phyloP scores from a whole-genome alignment of 2,888 invertebrate species.

The Ophion slaviceki region DNA sequence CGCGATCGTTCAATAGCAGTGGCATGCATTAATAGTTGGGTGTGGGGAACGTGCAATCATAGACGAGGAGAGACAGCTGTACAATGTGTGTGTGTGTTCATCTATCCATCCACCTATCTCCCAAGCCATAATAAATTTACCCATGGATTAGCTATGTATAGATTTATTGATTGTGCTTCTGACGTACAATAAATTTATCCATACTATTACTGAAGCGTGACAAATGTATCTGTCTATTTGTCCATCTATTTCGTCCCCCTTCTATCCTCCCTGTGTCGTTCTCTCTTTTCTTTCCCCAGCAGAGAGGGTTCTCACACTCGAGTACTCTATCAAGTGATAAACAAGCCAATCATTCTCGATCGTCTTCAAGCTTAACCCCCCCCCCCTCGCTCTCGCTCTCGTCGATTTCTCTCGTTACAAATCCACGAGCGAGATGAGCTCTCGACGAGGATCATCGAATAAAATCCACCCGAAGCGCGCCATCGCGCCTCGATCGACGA shows the following conservation, averaged over 20 bases:
- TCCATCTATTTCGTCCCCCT: neutral
- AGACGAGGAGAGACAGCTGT: neutral
- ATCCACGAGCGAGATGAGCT: constrained; percentile 24
- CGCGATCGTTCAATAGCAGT: too few species aligned
- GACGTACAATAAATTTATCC: neutral
- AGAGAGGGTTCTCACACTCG: constrained; percentile 60
- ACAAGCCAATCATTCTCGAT: constrained; percentile 38
- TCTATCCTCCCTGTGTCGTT: constrained; percentile 8
- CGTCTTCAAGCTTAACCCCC: neutral
- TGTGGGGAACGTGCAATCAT: too few species aligned
- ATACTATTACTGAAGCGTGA: neutral
- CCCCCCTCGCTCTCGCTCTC: neutral
- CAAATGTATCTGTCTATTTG: neutral
- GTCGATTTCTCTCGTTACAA: constrained; percentile 21
- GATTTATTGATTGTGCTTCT: neutral
- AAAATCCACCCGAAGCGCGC: constrained; percentile 38
- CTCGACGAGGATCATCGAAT: constrained; percentile 31
- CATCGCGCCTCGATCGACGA: constrained; percentile 20
- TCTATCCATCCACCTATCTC: too few species aligned
- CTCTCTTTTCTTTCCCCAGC: constrained; percentile 11
- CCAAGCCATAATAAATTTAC: neutral
- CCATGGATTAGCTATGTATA: neutral
- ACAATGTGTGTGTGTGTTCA: too few species aligned
- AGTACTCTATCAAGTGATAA: constrained; percentile 29
- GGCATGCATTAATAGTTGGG: too few species aligned